Conservation (phyloP, 2,888 invertebrate genomes). For the Pollenia griseotomentosa region DNA sequence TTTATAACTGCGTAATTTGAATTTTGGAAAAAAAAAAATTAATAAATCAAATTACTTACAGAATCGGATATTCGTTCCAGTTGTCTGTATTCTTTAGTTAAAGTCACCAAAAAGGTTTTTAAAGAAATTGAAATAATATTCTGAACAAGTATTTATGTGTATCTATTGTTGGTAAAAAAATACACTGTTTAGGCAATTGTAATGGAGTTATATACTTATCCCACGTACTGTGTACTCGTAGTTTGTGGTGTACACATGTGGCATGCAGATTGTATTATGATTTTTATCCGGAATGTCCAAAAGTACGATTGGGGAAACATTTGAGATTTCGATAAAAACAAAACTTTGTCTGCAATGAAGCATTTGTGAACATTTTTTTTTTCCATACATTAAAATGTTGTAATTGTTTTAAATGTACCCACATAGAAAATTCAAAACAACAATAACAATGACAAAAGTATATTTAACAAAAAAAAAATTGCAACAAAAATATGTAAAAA, state of each 20-base stretch:
- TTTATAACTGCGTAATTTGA: no score
- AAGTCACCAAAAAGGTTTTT: no score
- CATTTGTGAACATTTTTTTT: slow-evolving; percentile 72
- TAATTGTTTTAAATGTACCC: slow-evolving; percentile 75
- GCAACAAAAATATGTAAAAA: no score
- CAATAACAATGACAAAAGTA: slow-evolving; percentile 29
- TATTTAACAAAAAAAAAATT: neutral
- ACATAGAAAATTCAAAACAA: slow-evolving; percentile 37
- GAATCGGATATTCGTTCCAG: no score
- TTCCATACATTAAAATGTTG: slow-evolving; percentile 75
- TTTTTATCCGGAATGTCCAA: slow-evolving; percentile 50
- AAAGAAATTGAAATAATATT: no score
- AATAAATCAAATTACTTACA: no score
- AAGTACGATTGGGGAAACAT: slow-evolving; percentile 45
- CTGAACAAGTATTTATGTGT: no score
- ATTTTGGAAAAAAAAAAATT: no score
- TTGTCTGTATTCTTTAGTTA: no score
- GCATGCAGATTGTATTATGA: slow-evolving; percentile 45
- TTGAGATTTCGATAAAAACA: slow-evolving; percentile 55
- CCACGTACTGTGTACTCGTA: neutral
- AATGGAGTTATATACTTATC: neutral
- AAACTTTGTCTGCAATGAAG: slow-evolving; percentile 59
- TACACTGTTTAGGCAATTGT: neutral
- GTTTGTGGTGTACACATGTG: neutral
- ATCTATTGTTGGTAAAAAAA: neutral